Conservation (phyloP, 2,113 vertebrate genomes). For the Brachionichthys hirsutus region DNA sequence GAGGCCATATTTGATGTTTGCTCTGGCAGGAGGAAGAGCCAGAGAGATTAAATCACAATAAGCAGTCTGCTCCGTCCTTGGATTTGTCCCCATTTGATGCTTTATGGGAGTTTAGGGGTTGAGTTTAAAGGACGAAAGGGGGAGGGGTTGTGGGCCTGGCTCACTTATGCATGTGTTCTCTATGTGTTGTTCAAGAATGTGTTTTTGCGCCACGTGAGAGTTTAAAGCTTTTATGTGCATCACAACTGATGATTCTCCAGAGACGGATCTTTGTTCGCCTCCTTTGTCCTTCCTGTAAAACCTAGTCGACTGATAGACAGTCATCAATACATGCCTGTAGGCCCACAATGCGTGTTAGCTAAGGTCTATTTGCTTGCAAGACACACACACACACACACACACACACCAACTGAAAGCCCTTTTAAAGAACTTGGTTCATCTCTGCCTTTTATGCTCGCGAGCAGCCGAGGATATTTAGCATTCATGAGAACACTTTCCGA, state of each 20-base stretch:
- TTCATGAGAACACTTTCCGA: no score
- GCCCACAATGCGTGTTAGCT: slow-evolving; percentile 18
- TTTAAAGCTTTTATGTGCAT: slow-evolving; percentile 24
- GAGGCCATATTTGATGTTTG: slow-evolving; percentile 76
- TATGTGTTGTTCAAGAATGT: slow-evolving; percentile 14
- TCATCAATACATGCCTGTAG: slow-evolving; percentile 27
- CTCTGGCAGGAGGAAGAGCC: slow-evolving; percentile 46
- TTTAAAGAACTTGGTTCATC: no score
- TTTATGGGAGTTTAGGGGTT: slow-evolving; percentile 65
- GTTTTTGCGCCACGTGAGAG: slow-evolving; percentile 37
- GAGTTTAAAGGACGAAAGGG: slow-evolving; percentile 63
- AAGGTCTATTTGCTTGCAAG: no score
- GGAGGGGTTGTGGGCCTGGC: slow-evolving; percentile 56
- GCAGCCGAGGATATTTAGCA: no score
- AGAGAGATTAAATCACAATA: slow-evolving; percentile 76
- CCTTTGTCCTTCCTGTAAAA: slow-evolving; percentile 8
- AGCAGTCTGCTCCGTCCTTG: slow-evolving; percentile 69
- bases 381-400: no score
- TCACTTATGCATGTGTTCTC: slow-evolving; percentile 44
- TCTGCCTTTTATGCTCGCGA: no score
- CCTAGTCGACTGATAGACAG: slow-evolving; percentile 47
- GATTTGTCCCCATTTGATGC: slow-evolving; percentile 59
- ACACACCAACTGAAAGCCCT: no score
- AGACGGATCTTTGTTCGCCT: slow-evolving; percentile 17
- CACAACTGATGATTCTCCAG: slow-evolving; percentile 7